These are phyloP conservation scores for Euglossa dilemma DNA, from an alignment of 1,140 invertebrate species.

Conservation along the genomic window DNA sequence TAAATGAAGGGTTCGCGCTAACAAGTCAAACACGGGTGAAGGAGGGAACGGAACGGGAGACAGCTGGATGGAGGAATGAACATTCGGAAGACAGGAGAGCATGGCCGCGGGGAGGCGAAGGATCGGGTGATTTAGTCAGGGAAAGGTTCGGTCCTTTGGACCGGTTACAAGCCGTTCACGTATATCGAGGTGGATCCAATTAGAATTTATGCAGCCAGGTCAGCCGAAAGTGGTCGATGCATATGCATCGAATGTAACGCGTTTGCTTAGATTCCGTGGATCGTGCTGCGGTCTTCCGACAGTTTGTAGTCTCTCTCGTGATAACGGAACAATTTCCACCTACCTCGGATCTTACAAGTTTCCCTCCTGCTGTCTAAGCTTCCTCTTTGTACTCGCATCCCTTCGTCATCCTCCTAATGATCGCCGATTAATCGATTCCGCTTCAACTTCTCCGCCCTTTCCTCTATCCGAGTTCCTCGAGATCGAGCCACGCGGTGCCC, in stretches of 20 bases:
- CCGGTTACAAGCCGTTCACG: constrained; percentile 57
- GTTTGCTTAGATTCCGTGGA: constrained; percentile 66
- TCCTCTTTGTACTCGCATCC: constrained; percentile 22
- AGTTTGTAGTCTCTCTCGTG: constrained; percentile 40
- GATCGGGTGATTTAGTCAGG: constrained; percentile 37
- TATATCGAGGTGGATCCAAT: constrained; percentile 52
- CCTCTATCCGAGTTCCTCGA: background rate
- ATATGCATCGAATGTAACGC: constrained; percentile 70
- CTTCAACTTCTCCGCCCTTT: background rate
- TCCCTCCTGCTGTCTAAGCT: background rate
- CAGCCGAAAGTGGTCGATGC: constrained; percentile 69
- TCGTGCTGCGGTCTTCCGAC: constrained; percentile 41
- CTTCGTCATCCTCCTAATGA: background rate
- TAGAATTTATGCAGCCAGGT: constrained; percentile 71
- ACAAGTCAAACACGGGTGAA: constrained; percentile 22
- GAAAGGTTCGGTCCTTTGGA: constrained; percentile 17
- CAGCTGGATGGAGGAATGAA: constrained; percentile 10
- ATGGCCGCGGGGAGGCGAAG: background rate
- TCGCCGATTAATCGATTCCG: constrained; percentile 56
- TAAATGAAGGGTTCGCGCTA: constrained; percentile 15
- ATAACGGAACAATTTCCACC: constrained; percentile 20
- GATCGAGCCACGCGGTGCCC: background rate
- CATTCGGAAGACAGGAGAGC: constrained; percentile 27
- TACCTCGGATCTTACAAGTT: constrained; percentile 25
- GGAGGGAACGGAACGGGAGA: constrained; percentile 24